Conservation (phyloP, 2,113 vertebrate species). For the Sula dactylatra region DNA sequence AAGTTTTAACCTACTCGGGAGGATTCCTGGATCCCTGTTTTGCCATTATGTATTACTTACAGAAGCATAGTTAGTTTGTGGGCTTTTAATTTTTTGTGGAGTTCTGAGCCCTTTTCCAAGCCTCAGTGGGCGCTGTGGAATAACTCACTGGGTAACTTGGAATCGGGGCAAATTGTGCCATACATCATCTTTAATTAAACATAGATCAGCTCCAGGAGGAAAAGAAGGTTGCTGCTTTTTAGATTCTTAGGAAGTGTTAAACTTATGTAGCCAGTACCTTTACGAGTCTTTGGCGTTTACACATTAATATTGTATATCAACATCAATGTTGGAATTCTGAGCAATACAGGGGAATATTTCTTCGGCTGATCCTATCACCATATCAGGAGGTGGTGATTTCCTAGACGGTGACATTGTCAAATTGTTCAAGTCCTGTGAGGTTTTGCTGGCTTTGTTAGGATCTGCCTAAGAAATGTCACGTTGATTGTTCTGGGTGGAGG, state of each 20-base stretch:
- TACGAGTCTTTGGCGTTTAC: neutral
- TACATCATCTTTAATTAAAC: neutral
- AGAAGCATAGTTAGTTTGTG: neutral
- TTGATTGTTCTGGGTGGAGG: neutral
- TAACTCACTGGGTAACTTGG: neutral
- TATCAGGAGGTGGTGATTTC: neutral
- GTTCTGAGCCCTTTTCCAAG: neutral
- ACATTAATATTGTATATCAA: accelerated
- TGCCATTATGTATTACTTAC: neutral
- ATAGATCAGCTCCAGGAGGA: neutral
- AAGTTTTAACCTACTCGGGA: constrained; percentile 18
- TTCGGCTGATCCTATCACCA: neutral
- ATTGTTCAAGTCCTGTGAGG: neutral
- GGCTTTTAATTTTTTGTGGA: neutral
- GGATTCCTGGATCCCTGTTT: constrained; percentile 8
- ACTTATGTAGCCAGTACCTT: neutral
- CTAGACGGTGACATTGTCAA: neutral
- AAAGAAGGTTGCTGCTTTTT: neutral
- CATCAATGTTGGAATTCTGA: neutral
- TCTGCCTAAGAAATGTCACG: neutral
- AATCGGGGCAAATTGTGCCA: neutral
- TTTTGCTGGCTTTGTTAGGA: neutral
- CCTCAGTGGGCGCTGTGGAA: neutral
- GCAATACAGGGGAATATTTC: neutral
- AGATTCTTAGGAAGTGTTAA: neutral